These are phyloP conservation scores for Plutella xylostella DNA, from an alignment of 2,888 invertebrate genomes.

Conservation along the genomic window DNA sequence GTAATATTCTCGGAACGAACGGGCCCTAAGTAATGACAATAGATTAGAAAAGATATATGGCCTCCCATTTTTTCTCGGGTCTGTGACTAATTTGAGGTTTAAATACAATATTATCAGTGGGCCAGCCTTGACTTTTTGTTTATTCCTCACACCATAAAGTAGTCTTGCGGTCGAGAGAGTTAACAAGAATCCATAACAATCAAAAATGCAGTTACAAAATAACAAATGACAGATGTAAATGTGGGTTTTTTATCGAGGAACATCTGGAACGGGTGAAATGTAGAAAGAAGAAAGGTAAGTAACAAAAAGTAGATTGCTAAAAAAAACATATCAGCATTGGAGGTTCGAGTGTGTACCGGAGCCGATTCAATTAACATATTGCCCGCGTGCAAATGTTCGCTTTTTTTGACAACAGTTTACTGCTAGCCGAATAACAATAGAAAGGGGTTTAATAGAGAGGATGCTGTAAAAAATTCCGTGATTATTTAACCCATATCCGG, in stretches of 20 bases:
- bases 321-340: slow-evolving; percentile 30
- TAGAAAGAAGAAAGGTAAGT: neutral
- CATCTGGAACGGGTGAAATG: slow-evolving; percentile 1
- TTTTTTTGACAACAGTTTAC: slow-evolving; percentile 37
- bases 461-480: slow-evolving; percentile 49
- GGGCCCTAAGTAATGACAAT: slow-evolving; percentile 43
- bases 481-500: slow-evolving; percentile 68
- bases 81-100: slow-evolving; percentile 63
- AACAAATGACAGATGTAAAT: neutral
- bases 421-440: slow-evolving; percentile 47
- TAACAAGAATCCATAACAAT: no score
- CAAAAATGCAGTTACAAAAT: no score
- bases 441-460: slow-evolving; percentile 51
- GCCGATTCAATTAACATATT: slow-evolving; percentile 49
- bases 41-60: slow-evolving; percentile 46
- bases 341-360: slow-evolving; percentile 23
- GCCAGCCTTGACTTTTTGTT: slow-evolving; percentile 27
- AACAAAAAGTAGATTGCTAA: slow-evolving; percentile 19
- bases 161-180: slow-evolving; percentile 33
- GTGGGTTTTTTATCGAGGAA: neutral
- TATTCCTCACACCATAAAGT: slow-evolving; percentile 29
- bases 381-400: slow-evolving; percentile 43
- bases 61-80: slow-evolving; percentile 38
- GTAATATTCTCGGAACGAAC: slow-evolving; percentile 53
- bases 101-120: slow-evolving; percentile 37